A percentile compares a stretch with the other conserved stretches of the same genome.
Evolutionary conservation across 2,888 invertebrate species (phyloP).

Genomic region (Schizotus pectinicornis): DNA sequence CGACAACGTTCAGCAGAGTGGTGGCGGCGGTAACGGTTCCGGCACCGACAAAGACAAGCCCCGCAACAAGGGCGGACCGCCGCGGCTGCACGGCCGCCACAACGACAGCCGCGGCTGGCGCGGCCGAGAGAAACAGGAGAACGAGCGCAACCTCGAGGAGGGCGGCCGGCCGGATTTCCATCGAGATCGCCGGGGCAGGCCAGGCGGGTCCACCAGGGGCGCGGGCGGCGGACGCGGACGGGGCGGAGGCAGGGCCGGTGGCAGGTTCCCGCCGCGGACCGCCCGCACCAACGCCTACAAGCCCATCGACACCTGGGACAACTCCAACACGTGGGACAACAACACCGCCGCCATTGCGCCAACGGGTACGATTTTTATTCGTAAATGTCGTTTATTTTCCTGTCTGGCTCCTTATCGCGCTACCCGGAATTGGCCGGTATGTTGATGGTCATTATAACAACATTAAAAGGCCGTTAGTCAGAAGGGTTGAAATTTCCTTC

Average conservation of each 20-base stretch:
- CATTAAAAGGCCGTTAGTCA: conserved; percentile 4
- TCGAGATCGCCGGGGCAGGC: conserved; percentile 63
- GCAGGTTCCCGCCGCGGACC: conserved; percentile 61
- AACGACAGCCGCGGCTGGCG: conserved; percentile 57
- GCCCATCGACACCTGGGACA: conserved; percentile 66
- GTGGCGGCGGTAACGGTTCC: conserved; percentile 40
- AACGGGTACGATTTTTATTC: conserved; percentile 42
- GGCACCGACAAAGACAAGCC: conserved; percentile 42
- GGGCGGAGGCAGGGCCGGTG: conserved; percentile 47
- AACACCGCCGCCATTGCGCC: conserved; percentile 44
- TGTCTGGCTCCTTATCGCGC: neutral
- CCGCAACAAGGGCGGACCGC: conserved; percentile 58
- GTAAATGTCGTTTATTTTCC: conserved; percentile 23
- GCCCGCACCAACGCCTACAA: conserved; percentile 44
- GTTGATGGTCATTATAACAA: neutral
- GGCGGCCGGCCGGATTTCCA: conserved; percentile 43
- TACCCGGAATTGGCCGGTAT: too few species aligned
- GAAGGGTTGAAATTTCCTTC: too few species aligned
- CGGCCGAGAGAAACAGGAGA: conserved; percentile 54
- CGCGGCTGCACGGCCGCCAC: conserved; percentile 62
- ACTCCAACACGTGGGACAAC: conserved; percentile 57
- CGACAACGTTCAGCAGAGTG: conserved; percentile 34
- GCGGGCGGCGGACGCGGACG: conserved; percentile 58
- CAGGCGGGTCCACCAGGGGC: conserved; percentile 49
- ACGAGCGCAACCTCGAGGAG: conserved; percentile 54